A percentile compares a stretch with the other conserved stretches of the same genome.
phyloP scores from a whole-genome alignment of 2,888 invertebrate genomes.

The Pseudolycoriella hygida region DNA sequence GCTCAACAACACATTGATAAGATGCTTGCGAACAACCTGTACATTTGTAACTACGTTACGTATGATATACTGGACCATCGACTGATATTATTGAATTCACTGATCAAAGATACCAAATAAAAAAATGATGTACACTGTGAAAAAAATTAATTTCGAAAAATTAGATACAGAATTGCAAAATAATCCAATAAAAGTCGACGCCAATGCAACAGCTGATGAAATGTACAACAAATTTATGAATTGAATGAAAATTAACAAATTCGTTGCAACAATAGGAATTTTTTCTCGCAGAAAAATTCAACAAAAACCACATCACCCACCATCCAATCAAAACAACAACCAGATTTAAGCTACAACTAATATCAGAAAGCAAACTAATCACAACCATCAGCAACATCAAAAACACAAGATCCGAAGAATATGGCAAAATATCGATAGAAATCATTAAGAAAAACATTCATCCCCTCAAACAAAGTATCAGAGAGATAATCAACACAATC shows the following conservation, averaged over 20 bases:
- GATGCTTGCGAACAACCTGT: neutral
- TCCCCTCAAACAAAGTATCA: neutral
- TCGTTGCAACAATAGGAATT: too few species aligned
- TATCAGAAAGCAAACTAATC: too few species aligned
- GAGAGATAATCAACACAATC: neutral
- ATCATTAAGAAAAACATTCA: neutral
- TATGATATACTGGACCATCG: neutral
- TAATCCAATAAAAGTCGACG: neutral
- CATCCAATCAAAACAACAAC: too few species aligned
- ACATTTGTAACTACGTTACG: neutral
- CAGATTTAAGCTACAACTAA: too few species aligned
- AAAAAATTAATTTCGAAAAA: neutral
- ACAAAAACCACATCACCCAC: too few species aligned
- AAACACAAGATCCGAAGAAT: too few species aligned
- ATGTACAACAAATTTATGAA: neutral
- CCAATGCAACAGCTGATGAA: neutral
- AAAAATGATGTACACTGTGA: neutral
- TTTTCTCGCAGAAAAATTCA: too few species aligned
- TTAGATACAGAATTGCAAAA: neutral
- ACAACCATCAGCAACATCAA: too few species aligned
- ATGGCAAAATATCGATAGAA: neutral
- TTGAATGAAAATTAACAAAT: too few species aligned
- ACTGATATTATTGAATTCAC: neutral
- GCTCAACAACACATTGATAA: neutral
- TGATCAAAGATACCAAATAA: too few species aligned